These are phyloP conservation scores for Scrobipalpa atriplicella DNA, from an alignment of 2,888 invertebrate genomes.

Conservation along the genomic window DNA sequence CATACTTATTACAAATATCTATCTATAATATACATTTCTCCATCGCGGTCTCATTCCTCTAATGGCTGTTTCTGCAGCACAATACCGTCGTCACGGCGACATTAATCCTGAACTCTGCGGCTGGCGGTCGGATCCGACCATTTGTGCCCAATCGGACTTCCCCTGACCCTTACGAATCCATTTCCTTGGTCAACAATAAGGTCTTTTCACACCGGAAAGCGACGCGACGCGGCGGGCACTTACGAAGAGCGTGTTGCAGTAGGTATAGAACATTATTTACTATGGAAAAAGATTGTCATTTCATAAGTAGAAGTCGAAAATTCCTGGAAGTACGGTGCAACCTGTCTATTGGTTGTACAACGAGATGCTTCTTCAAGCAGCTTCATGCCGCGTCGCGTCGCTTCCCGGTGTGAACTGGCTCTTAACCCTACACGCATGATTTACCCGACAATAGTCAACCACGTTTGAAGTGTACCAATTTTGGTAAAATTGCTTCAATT, in stretches of 20 bases:
- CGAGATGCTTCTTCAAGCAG: too few species aligned
- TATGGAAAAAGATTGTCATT: too few species aligned
- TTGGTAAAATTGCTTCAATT: conserved; percentile 4
- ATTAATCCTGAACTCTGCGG: conserved; percentile 16
- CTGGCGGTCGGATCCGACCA: neutral
- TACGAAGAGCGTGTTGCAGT: too few species aligned
- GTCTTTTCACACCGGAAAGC: too few species aligned
- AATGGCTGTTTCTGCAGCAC: neutral
- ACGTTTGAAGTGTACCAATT: conserved; percentile 6
- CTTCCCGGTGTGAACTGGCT: too few species aligned
- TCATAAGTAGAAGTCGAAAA: too few species aligned
- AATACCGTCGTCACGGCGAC: conserved; percentile 13
- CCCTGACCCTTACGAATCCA: conserved; percentile 1
- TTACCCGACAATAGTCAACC: conserved; percentile 2
- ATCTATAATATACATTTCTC: neutral
- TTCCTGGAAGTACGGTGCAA: too few species aligned
- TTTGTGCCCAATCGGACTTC: conserved; percentile 10
- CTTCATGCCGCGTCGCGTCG: too few species aligned
- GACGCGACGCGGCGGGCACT: too few species aligned
- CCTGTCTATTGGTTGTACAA: too few species aligned
- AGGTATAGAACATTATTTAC: too few species aligned
- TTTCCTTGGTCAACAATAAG: conserved; percentile 8
- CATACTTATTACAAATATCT: neutral
- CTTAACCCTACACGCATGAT: conserved; percentile 8
- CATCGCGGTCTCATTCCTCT: neutral